These are phyloP conservation scores for Drosophila triauraria DNA, from an alignment of 1,140 invertebrate genomes.

Conservation along the genomic window DNA sequence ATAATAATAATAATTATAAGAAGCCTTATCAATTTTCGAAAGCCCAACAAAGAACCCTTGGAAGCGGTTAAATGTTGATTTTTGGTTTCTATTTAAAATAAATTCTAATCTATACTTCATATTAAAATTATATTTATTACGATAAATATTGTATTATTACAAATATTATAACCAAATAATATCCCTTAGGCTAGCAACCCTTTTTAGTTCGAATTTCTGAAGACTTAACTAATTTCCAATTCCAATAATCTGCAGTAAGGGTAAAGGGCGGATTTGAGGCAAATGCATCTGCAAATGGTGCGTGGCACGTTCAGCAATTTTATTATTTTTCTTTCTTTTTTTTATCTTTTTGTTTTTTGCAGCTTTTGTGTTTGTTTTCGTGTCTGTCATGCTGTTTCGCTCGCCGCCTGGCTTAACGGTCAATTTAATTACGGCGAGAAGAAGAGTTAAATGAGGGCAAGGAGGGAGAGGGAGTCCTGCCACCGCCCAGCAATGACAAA, in stretches of 20 bases:
- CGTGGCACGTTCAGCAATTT: slow-evolving; percentile 46
- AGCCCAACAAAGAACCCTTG: no score
- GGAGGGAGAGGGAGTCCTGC: neutral
- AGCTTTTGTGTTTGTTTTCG: slow-evolving; percentile 12
- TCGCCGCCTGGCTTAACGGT: slow-evolving; percentile 19
- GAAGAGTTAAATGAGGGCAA: slow-evolving; percentile 25
- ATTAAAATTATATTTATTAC: neutral
- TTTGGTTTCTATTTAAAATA: no score
- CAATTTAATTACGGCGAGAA: slow-evolving; percentile 34
- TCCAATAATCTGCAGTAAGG: neutral
- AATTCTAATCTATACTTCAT: no score
- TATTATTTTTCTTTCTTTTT: neutral
- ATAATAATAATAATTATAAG: no score
- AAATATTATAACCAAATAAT: no score
- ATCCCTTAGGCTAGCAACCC: no score
- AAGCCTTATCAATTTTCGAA: no score
- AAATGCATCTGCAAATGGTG: slow-evolving; percentile 58
- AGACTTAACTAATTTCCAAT: no score
- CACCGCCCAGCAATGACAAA: slow-evolving; percentile 16
- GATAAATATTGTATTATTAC: no score
- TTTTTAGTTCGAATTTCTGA: neutral
- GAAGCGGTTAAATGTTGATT: no score
- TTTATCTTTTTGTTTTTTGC: neutral
- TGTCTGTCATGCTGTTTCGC: slow-evolving; percentile 24
- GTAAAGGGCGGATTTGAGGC: slow-evolving; percentile 4